Conservation (phyloP, 2,797 vertebrate genomes). For the Pogonophryne albipinna region DNA sequence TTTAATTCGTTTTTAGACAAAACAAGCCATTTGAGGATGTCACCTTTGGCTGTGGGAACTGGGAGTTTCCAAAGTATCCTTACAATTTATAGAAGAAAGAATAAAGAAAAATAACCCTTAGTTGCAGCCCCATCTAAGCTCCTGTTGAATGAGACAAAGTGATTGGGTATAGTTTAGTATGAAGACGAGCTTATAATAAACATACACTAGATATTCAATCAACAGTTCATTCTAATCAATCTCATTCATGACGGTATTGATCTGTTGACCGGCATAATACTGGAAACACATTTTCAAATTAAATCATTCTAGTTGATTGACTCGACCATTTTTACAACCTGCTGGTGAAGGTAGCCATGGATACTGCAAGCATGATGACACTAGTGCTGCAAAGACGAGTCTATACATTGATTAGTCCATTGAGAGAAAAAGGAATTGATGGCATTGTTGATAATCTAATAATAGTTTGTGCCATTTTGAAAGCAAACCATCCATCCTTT, state of each 20-base stretch:
- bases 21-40: neutral
- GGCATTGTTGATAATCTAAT: neutral
- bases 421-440: neutral
- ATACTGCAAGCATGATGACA: neutral
- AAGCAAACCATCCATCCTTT: neutral
- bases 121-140: neutral
- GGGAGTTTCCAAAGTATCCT: neutral
- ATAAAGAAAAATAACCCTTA: neutral
- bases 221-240: neutral
- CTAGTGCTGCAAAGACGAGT: neutral
- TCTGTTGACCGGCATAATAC: neutral
- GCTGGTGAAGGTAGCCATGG: neutral
- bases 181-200: neutral
- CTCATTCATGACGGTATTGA: neutral
- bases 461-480: neutral
- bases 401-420: neutral
- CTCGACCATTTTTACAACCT: neutral
- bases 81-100: neutral
- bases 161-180: neutral
- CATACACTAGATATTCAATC: neutral
- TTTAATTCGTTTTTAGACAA: neutral
- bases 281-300: constrained; percentile 2
- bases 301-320: constrained; percentile 8
- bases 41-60: neutral
- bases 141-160: neutral